Evolutionary conservation across 2,797 vertebrate species (phyloP), one percentile per base, ranked within the genome.

Genomic region (Aphelocoma californica): DNA sequence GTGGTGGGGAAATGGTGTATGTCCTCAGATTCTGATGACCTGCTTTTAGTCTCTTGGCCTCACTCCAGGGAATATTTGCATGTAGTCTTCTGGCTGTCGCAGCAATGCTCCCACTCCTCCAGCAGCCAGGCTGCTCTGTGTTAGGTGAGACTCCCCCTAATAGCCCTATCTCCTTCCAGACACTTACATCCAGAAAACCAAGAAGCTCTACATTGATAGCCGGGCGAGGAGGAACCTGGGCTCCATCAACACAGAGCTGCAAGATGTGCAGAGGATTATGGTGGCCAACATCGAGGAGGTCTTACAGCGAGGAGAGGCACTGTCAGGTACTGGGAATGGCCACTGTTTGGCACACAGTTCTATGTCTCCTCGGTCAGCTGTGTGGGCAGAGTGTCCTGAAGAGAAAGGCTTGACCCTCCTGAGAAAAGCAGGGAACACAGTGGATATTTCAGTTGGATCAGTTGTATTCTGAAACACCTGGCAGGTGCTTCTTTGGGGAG

Each of bases 251-350:
- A 99, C 99, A 21, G 99, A 99, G 95, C 98, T 99, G 58, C 99
- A 99, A 80, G 99, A 99, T 32, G 99, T 99, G 23, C 99, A 99
- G 98, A 98, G 99, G 97, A 99, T 99, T 97, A 99, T 99, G 99
- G 99, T 99, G 97, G 99, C 99, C 18, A 99, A 99, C 95, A 99
- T 99, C 3, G 99, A 99, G 94, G 99, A 99, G 96, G 99, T 99
- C 78, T 96, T 99, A 84, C 99, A 99, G 95, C 97, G 99, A 80
- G 99, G 99, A 96, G 99, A 99, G 92, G 99, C 99, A 1, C 98
- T 99, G 74, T 99, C 99, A 91, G 99, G 99, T 99, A 97, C 31
- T 16, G 62, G 15, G 18, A 64, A 6, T 32, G 32, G 50, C 36
- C 0, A 2, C 5, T 15, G 23, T 8, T 69, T 60, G 69, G 25